Percentiles rank a stretch among this genome's conserved stretches.
These are phyloP conservation scores for Nothobranchius kuhntae DNA, from an alignment of 2,113 vertebrate species.

Conservation along the genomic window DNA sequence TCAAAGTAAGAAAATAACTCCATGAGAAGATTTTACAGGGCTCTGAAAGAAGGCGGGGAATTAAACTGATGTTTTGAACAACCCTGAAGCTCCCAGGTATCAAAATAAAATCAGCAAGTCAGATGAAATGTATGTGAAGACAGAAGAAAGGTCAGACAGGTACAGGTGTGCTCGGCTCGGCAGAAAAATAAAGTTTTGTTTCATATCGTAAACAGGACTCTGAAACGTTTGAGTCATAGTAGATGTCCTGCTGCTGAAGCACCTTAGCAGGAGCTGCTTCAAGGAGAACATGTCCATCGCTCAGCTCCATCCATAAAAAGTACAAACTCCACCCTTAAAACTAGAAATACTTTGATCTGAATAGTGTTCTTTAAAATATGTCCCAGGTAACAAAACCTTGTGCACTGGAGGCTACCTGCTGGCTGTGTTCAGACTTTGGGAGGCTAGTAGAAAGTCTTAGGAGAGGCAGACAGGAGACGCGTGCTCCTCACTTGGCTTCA, in stretches of 20 bases:
- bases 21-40: no score
- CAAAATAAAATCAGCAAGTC: constrained; percentile 44
- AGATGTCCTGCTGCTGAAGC: neutral
- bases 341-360: constrained; percentile 27
- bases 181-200: neutral
- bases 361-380: constrained; percentile 51
- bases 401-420: constrained; percentile 30
- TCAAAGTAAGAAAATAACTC: no score
- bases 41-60: no score
- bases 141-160: neutral
- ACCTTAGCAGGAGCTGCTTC: no score
- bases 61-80: no score
- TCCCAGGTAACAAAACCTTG: constrained; percentile 25
- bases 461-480: constrained; percentile 24
- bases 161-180: neutral
- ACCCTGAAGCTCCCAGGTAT: no score
- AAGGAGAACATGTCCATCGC: neutral
- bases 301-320: constrained; percentile 25
- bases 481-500: constrained; percentile 35
- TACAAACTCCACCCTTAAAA: constrained; percentile 49
- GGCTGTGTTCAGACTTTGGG: constrained; percentile 34
- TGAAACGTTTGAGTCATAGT: neutral
- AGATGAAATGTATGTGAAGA: constrained; percentile 11
- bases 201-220: constrained; percentile 45
- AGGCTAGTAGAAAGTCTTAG: constrained; percentile 47